A percentile compares a stretch with the other conserved stretches of the same genome.
Evolutionary conservation across 2,888 invertebrate genomes (phyloP).

Genomic region (Dryococelus australis): DNA sequence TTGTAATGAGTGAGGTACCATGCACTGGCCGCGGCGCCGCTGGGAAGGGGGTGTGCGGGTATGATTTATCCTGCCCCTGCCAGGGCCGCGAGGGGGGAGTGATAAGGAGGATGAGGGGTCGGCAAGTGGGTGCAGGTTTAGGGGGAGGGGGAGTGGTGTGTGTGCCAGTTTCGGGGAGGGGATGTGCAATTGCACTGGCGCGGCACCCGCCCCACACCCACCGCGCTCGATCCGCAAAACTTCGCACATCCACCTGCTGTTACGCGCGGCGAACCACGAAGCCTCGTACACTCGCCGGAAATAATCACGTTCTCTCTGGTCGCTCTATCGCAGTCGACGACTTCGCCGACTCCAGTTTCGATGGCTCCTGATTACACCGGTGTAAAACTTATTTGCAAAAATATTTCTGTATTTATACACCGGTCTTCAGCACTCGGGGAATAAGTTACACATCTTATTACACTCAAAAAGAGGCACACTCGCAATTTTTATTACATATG

Average conservation of each 20-base stretch:
- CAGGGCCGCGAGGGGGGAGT: conserved; percentile 13
- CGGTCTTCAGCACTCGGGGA: no score
- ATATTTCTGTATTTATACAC: no score
- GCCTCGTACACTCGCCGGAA: neutral
- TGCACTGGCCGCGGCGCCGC: neutral
- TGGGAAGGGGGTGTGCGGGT: conserved; percentile 19
- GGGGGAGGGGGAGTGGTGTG: conserved; percentile 11
- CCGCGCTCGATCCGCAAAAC: neutral
- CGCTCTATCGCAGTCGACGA: neutral
- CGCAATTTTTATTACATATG: no score
- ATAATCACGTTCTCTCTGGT: neutral
- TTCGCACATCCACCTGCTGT: conserved; percentile 31
- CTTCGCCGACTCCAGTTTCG: no score
- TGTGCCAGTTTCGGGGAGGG: neutral
- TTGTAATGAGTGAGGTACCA: neutral
- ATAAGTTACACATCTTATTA: no score
- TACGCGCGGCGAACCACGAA: neutral
- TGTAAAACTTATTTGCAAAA: no score
- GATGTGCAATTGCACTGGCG: conserved; percentile 1
- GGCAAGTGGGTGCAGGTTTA: neutral
- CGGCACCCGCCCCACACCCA: neutral
- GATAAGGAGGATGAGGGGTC: neutral
- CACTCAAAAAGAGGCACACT: no score
- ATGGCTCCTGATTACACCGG: no score
- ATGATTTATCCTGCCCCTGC: conserved; percentile 38